phyloP scores from a whole-genome alignment of 2,888 invertebrate species.

The Ochlodes sylvanus region DNA sequence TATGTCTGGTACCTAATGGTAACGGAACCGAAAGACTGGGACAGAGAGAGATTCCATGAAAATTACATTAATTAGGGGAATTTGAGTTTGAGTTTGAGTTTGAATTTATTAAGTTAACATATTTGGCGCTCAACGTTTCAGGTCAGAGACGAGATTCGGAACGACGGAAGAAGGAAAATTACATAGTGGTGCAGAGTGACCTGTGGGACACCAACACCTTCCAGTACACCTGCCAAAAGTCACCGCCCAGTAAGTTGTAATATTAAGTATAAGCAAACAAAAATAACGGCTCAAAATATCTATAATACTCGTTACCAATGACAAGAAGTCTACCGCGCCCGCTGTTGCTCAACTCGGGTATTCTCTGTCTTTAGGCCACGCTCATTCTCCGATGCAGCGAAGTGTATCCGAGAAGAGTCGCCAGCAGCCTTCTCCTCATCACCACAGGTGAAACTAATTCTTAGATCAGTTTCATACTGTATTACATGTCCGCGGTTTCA shows the following conservation, averaged over 20 bases:
- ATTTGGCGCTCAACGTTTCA: constrained; percentile 42
- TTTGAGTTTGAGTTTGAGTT: too few relatives aligned
- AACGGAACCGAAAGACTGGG: too few relatives aligned
- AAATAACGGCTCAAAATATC: too few relatives aligned
- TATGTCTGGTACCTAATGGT: too few relatives aligned
- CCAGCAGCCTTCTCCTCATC: constrained; percentile 81
- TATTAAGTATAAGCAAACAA: too few relatives aligned
- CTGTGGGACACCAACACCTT: constrained; percentile 88
- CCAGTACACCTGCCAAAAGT: constrained; percentile 81
- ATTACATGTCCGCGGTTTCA: too few relatives aligned
- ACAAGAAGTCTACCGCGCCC: too few relatives aligned
- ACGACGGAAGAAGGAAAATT: constrained; percentile 83
- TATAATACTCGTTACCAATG: too few relatives aligned
- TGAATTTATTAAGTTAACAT: not conserved
- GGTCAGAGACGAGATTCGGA: constrained; percentile 81
- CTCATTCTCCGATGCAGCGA: constrained; percentile 85
- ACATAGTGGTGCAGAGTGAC: constrained; percentile 87
- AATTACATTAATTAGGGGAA: too few relatives aligned
- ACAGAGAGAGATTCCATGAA: too few relatives aligned
- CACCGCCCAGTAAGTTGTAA: constrained; percentile 61
- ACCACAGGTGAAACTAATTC: constrained; percentile 62
- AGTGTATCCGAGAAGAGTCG: constrained; percentile 87
- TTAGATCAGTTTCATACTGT: too few relatives aligned
- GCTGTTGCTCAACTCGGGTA: not conserved
- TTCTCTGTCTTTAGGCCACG: constrained; percentile 57